A percentile compares a stretch with the other conserved stretches of the same genome.
Evolutionary conservation across 2,113 vertebrate species (phyloP).

Genomic region (Azemiops feae): DNA sequence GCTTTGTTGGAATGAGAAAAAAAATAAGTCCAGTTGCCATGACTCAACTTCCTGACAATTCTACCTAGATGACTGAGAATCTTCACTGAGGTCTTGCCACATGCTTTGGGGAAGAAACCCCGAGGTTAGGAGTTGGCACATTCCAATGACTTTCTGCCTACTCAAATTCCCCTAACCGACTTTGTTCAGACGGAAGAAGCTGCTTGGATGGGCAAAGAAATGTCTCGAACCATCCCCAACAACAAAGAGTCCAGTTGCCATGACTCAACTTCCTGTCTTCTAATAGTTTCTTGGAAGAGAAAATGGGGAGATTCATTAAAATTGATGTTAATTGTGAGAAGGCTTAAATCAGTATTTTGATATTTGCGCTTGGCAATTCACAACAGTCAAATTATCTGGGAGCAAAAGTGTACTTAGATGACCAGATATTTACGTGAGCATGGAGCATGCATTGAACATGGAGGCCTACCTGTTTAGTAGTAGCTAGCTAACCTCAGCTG

Average conservation of each 20-base stretch:
- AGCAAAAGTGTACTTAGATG: not conserved
- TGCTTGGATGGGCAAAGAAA: not conserved
- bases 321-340: not conserved
- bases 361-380: not conserved
- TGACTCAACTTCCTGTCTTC: not conserved
- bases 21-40: not conserved
- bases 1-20: not conserved
- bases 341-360: not conserved
- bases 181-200: not conserved
- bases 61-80: not conserved
- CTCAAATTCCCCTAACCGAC: not conserved
- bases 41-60: not conserved
- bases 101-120: not conserved
- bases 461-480: not conserved
- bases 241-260: not conserved
- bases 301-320: not conserved
- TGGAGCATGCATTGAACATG: not conserved
- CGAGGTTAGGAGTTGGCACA: not conserved
- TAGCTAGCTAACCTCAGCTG: not conserved
- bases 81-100: not conserved
- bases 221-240: not conserved
- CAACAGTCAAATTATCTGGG: not conserved
- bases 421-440: not conserved
- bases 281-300: not conserved
- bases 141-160: not conserved